phyloP scores from a whole-genome alignment of 2,888 invertebrate genomes.

The Sphaeridia pumilis region DNA sequence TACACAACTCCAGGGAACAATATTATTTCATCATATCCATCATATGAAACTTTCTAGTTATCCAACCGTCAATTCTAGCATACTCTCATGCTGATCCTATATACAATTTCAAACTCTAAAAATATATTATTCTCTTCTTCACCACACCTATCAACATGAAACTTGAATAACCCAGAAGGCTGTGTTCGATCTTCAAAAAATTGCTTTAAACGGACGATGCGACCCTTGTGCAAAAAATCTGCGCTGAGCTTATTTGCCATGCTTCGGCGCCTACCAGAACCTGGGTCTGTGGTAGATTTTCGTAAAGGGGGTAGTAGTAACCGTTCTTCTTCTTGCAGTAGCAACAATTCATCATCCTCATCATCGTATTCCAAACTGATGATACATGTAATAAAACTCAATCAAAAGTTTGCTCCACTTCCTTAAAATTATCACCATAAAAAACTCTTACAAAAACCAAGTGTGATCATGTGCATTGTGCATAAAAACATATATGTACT shows the following conservation, averaged over 20 bases:
- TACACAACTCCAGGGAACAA: no score
- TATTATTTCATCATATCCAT: no score
- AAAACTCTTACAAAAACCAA: background rate
- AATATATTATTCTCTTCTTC: no score
- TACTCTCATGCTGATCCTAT: no score
- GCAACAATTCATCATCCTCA: no score
- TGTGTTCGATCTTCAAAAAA: slow-evolving; percentile 37
- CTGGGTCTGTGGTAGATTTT: slow-evolving; percentile 22
- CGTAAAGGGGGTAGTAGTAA: slow-evolving; percentile 9
- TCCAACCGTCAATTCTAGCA: no score
- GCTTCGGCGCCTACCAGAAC: slow-evolving; percentile 33
- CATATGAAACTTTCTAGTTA: no score
- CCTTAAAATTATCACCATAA: background rate
- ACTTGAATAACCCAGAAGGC: slow-evolving; percentile 34
- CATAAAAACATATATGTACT: background rate
- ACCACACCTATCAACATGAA: slow-evolving; percentile 33
- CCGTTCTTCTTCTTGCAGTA: no score
- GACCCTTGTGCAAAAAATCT: slow-evolving; percentile 37
- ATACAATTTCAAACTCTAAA: no score
- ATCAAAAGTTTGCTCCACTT: slow-evolving; percentile 1
- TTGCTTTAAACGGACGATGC: slow-evolving; percentile 35
- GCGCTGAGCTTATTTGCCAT: slow-evolving; percentile 33
- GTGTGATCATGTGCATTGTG: background rate
- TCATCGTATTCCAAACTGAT: slow-evolving; percentile 2
- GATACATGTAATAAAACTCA: no score